These are phyloP conservation scores for Neuroscelio doddi DNA, from an alignment of 2,888 invertebrate species.

Conservation along the genomic window DNA sequence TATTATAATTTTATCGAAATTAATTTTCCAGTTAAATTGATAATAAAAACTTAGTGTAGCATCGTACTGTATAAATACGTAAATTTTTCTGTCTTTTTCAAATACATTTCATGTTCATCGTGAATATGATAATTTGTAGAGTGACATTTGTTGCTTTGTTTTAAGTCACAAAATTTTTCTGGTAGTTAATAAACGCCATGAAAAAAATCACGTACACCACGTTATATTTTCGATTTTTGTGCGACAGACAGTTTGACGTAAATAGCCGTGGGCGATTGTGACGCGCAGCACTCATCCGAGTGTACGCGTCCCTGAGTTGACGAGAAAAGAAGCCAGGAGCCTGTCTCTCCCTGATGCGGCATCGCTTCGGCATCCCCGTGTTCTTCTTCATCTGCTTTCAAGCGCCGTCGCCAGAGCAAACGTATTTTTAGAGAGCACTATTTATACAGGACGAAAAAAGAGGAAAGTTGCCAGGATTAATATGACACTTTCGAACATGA, in stretches of 20 bases:
- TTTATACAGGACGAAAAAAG: conserved; percentile 53
- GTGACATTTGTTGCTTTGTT: no score
- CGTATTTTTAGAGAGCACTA: conserved; percentile 59
- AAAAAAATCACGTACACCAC: no score
- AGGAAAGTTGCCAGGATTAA: conserved; percentile 40
- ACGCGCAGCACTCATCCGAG: conserved; percentile 30
- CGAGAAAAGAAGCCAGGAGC: conserved; percentile 2
- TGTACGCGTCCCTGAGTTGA: conserved; percentile 31
- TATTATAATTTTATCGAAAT: no score
- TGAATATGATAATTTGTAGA: no score
- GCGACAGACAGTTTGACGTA: conserved; percentile 37
- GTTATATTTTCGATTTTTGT: conserved; percentile 27
- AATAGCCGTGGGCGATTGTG: conserved; percentile 40
- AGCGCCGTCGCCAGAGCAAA: conserved; percentile 51
- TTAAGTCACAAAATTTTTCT: no score
- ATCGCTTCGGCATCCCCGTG: conserved; percentile 41
- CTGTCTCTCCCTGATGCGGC: conserved; percentile 23
- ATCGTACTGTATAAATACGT: no score
- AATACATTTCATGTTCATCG: no score
- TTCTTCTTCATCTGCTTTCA: conserved; percentile 28
- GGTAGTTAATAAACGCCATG: no score
- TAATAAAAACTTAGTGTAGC: no score
- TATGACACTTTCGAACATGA: conserved; percentile 20
- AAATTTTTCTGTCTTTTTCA: no score
- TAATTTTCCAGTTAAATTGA: no score